A percentile compares a stretch with the other conserved stretches of the same genome.
Conservation (phyloP, 2,113 vertebrate genomes). For the Cisticola juncidis region DNA sequence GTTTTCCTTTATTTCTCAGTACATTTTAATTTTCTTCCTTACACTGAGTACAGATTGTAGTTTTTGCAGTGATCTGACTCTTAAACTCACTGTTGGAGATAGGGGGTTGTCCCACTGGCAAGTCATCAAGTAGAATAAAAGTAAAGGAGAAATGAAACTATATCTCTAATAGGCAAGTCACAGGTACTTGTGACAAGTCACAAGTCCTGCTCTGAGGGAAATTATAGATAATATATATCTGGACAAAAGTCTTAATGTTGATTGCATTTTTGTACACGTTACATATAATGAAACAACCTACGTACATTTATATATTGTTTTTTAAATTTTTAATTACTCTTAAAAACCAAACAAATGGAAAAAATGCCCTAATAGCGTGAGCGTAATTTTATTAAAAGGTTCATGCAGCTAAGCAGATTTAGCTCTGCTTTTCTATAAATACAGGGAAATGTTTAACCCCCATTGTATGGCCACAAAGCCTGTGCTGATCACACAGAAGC, state of each 20-base stretch:
- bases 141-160: background rate
- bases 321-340: background rate
- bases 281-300: background rate
- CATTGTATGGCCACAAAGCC: constrained; percentile 89
- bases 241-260: background rate
- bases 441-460: constrained; percentile 87
- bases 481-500: constrained; percentile 84
- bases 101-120: background rate
- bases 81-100: background rate
- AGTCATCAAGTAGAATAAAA: background rate
- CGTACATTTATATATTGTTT: no score
- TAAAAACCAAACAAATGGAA: background rate
- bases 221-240: background rate
- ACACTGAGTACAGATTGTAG: background rate
- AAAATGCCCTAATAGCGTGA: background rate
- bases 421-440: constrained; percentile 75
- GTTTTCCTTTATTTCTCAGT: background rate
- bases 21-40: background rate
- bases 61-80: background rate
- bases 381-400: constrained; percentile 51
- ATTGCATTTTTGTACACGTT: background rate
- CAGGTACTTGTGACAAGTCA: no score
- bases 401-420: constrained; percentile 64
- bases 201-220: no score
- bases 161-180: background rate